phyloP scores from a whole-genome alignment of 2,797 vertebrate genomes.

The Dryobates pubescens region DNA sequence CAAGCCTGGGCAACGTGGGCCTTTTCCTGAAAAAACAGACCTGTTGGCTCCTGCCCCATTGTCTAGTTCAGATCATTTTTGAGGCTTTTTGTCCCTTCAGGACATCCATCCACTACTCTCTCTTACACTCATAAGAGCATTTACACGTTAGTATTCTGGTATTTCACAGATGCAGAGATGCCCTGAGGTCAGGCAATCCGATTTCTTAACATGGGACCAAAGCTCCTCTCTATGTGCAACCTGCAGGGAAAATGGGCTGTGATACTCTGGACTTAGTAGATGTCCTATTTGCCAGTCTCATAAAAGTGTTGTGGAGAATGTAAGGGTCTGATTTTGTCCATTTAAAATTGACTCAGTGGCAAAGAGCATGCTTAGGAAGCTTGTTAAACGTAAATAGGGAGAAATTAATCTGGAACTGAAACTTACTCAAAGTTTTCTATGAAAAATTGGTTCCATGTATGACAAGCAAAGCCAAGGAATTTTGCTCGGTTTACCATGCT shows the following conservation, averaged over 20 bases:
- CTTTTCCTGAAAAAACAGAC: too few relatives aligned
- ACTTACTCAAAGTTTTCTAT: background rate
- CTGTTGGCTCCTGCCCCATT: too few relatives aligned
- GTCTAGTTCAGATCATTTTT: too few relatives aligned
- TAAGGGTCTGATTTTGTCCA: background rate
- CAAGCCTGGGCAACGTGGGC: too few relatives aligned
- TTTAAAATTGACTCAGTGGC: background rate
- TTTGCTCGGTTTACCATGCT: background rate
- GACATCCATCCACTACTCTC: background rate
- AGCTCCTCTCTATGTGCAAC: background rate
- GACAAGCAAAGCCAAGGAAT: background rate
- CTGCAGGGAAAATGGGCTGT: background rate
- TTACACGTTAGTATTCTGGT: background rate
- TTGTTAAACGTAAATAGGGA: background rate
- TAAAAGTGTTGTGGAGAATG: background rate
- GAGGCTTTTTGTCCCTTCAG: too few relatives aligned
- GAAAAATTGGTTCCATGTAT: background rate
- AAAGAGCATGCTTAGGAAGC: background rate
- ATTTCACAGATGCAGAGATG: background rate
- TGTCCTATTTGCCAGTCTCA: background rate
- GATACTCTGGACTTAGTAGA: background rate
- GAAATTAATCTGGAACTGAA: background rate
- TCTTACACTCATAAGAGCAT: background rate
- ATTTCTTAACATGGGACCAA: accelerated
- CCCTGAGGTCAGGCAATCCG: background rate